A percentile compares a stretch with the other conserved stretches of the same genome.
Evolutionary conservation across 2,797 vertebrate genomes (phyloP).

Genomic region (Sparus aurata): DNA sequence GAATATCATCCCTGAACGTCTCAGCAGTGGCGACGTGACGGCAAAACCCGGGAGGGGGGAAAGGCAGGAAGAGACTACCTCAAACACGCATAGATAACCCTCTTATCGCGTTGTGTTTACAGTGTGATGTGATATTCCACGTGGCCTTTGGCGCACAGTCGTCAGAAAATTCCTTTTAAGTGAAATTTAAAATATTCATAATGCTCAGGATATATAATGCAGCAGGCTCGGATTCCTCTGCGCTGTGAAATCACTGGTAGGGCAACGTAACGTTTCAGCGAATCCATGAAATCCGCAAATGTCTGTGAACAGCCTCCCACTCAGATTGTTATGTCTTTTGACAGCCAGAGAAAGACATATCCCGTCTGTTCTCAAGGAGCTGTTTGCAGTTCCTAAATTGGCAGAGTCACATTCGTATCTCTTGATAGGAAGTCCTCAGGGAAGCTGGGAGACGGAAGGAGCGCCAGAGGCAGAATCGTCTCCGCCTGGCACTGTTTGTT

Average conservation of each 20-base stretch:
- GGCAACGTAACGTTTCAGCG: constrained; percentile 46
- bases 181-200: constrained; percentile 55
- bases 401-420: constrained; percentile 56
- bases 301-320: constrained; percentile 60
- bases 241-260: constrained; percentile 37
- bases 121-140: constrained; percentile 31
- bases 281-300: constrained; percentile 57
- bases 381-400: constrained; percentile 63
- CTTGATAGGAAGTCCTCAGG: constrained; percentile 58
- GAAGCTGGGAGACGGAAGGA: constrained; percentile 49
- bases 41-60: constrained; percentile 12
- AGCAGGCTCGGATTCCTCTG: constrained; percentile 39
- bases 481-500: constrained; percentile 65
- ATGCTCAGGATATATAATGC: constrained; percentile 44
- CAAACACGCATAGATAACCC: constrained; percentile 43
- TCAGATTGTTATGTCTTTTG: constrained; percentile 56
- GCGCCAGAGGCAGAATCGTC: constrained; percentile 52
- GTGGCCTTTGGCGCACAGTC: constrained; percentile 21
- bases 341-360: constrained; percentile 60
- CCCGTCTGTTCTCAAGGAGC: constrained; percentile 61
- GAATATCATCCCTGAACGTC: constrained; percentile 63
- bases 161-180: constrained; percentile 46
- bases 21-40: constrained; percentile 29
- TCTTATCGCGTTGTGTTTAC: constrained; percentile 50
- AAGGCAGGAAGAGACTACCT: constrained; percentile 13